Base-by-base conservation (phyloP, 2,113 vertebrate genomes). In the Seriola rivoliana region DNA sequence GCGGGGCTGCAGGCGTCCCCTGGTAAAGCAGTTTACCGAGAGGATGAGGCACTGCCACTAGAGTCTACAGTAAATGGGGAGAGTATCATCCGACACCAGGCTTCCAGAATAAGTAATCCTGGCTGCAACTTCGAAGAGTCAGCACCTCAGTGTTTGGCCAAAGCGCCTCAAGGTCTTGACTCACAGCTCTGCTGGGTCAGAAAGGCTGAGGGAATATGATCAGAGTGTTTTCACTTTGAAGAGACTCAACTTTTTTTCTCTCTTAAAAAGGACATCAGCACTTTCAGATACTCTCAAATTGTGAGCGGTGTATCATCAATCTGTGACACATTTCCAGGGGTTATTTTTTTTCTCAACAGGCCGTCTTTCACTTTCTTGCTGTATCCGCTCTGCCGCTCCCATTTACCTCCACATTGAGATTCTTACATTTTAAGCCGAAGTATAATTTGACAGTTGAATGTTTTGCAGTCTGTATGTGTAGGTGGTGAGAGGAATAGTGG, bases 1-100 rank as follows among this genome's bases (percentile, higher is more conserved):
- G 86, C 85, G 46, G 71, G 80, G 65, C 73, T 71, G 59, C 74
- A 64, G 88, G 77, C 77, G 62, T 84, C 78, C 79, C 74, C 77
- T 63, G 74, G 48, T 85, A 82, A 80, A 77, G 88, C 1, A 42
- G 52, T 72, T 75, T 7, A 32, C 68, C 29, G 70, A 57, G 68
- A 74, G 59, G 82, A 85, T 77, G 84, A 88, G 79, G 67, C 59
- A 1, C 36, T 65, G 79, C 65, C 71, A 38, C 64, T 29, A 21
- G 63, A 82, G 78, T 60, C 63, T 25, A 52, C 42, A 34, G 64
- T 50, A 67, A 71, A 85, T n/a, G 69, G 44, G 82, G 44, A 40
- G 62, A 72, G 74, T 23, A 62, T 84, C 80, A 71, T 79, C 54
- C 81, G 58, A 40, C 73, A 19, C 63, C 57, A n/a, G 32, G 21